phyloP scores from a whole-genome alignment of 2,888 invertebrate genomes.

The Rhagonycha fulva region DNA sequence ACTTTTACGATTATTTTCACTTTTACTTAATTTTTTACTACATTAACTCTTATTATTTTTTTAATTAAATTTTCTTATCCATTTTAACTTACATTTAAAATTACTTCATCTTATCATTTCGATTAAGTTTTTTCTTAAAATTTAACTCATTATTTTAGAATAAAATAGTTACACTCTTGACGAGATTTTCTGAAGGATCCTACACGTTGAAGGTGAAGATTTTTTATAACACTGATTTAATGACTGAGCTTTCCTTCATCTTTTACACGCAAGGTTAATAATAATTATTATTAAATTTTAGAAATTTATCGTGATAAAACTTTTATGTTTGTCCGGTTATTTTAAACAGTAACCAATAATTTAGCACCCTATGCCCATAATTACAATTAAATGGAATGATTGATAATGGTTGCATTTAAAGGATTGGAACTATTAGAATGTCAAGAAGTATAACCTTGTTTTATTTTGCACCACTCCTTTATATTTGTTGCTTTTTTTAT shows the following conservation, averaged over 20 bases:
- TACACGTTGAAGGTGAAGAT: not conserved
- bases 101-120: too few species aligned
- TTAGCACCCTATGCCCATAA: not conserved
- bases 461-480: conserved; percentile 1
- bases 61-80: too few species aligned
- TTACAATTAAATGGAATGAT: not conserved
- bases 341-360: not conserved
- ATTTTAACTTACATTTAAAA: too few species aligned
- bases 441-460: conserved; percentile 1
- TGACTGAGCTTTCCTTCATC: not conserved
- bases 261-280: not conserved
- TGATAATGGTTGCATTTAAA: not conserved
- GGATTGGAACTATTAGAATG: not conserved
- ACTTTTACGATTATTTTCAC: too few species aligned
- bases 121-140: too few species aligned
- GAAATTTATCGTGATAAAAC: not conserved
- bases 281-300: not conserved
- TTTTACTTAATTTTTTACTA: too few species aligned
- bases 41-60: too few species aligned
- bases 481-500: not conserved
- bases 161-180: not conserved
- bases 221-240: not conserved
- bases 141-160: not conserved
- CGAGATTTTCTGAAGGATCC: not conserved
- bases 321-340: not conserved